These are phyloP conservation scores for Bufotes viridis DNA, from an alignment of 2,797 vertebrate genomes.

Conservation along the genomic window DNA sequence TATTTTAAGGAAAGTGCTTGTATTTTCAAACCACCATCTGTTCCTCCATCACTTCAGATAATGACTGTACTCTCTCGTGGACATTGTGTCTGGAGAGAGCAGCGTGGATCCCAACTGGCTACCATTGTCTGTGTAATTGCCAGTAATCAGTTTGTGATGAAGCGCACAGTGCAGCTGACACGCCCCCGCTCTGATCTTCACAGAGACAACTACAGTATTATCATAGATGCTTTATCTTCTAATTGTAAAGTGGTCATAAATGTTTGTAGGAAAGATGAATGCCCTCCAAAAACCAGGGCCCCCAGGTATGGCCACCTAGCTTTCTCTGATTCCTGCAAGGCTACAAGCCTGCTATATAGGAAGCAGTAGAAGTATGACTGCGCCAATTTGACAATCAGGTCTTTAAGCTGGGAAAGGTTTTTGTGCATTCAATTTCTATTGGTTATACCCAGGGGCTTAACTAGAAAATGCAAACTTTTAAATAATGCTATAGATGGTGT, in stretches of 20 bases:
- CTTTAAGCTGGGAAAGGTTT: no score
- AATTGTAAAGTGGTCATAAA: background rate
- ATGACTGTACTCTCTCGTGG: background rate
- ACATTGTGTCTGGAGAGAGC: conserved; percentile 10
- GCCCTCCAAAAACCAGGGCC: background rate
- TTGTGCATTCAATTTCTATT: no score
- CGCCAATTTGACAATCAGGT: no score
- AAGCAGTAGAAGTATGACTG: background rate
- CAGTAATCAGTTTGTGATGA: conserved; percentile 70
- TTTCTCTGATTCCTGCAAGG: background rate
- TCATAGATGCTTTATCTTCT: background rate
- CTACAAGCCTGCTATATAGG: background rate
- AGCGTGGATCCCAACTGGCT: conserved; percentile 50
- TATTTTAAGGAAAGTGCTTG: background rate
- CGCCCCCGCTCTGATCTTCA: background rate
- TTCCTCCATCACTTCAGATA: background rate
- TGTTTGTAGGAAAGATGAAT: background rate
- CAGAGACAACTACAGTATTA: background rate
- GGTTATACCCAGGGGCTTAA: no score
- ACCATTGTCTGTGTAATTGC: conserved; percentile 77
- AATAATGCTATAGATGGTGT: no score
- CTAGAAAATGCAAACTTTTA: no score
- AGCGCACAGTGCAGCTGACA: background rate
- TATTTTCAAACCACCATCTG: background rate
- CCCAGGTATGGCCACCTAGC: background rate